Evolutionary conservation across 1,140 invertebrate genomes (phyloP).

Genomic region (Polypedilum pembai): DNA sequence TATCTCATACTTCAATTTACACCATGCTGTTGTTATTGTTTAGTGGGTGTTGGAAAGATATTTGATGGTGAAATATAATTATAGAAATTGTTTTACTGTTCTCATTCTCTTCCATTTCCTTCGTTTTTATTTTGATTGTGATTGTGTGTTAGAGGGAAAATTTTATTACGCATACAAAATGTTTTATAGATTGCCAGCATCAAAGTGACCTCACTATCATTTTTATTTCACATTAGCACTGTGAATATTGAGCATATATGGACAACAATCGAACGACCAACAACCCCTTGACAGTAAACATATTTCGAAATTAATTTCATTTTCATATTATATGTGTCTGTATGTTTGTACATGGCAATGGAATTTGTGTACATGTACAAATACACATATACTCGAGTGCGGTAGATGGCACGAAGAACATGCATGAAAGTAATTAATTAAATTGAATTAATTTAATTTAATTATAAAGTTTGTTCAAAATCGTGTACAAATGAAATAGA

Average conservation of each 20-base stretch:
- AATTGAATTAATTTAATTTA: constrained; percentile 27
- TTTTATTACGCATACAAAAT: too few species aligned
- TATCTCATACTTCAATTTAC: not conserved
- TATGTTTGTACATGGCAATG: not conserved
- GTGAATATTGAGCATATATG: not conserved
- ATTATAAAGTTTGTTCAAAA: constrained; percentile 25
- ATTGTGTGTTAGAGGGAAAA: too few species aligned
- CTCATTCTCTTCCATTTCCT: not conserved
- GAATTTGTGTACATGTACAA: not conserved
- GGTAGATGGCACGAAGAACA: constrained; percentile 3
- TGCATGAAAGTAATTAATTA: constrained; percentile 26
- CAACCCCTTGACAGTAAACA: constrained; percentile 1
- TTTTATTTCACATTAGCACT: not conserved
- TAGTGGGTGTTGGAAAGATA: not conserved
- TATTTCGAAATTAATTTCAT: constrained; percentile 7
- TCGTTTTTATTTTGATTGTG: too few species aligned
- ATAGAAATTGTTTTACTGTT: constrained; percentile 21
- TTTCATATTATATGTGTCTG: not conserved
- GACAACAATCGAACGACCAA: not conserved
- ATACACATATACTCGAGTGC: not conserved
- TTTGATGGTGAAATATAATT: constrained; percentile 25
- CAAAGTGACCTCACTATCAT: not conserved
- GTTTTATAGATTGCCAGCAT: too few species aligned
- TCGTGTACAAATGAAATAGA: not conserved
- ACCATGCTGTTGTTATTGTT: not conserved